Evolutionary conservation across 2,113 vertebrate genomes (phyloP).

Genomic region (Oophaga pumilio): DNA sequence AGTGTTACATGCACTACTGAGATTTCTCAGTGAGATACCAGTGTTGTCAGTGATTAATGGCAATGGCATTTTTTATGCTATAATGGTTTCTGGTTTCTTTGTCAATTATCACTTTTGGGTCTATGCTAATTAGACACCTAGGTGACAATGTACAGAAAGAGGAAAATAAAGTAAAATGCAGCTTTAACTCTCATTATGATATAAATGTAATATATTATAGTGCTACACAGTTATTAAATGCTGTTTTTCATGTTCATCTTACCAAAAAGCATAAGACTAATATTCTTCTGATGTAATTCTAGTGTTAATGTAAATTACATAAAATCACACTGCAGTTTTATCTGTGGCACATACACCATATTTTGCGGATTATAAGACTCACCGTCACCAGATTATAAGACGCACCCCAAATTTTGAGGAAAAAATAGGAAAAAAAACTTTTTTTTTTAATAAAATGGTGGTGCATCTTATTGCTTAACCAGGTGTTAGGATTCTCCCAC

Average conservation of each 20-base stretch:
- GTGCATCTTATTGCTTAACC: no score
- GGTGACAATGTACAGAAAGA: not conserved
- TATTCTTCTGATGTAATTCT: not conserved
- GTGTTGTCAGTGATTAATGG: constrained; percentile 38
- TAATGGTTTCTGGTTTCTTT: constrained; percentile 26
- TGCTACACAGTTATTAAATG: not conserved
- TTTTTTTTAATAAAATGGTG: no score
- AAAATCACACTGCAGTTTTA: not conserved
- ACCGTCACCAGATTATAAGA: no score
- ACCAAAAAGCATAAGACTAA: not conserved
- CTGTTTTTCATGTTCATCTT: not conserved
- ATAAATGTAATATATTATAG: not conserved
- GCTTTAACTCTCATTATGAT: not conserved
- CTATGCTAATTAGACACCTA: constrained; percentile 17
- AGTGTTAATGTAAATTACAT: not conserved
- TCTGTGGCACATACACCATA: not conserved
- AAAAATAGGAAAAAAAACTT: no score
- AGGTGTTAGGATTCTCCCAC: no score
- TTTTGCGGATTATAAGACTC: no score
- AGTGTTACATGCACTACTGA: not conserved
- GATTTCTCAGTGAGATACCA: not conserved
- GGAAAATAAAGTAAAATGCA: not conserved
- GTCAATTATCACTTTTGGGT: constrained; percentile 7
- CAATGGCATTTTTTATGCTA: constrained; percentile 29
- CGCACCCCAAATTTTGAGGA: no score